A percentile compares a stretch with the other conserved stretches of the same genome.
Evolutionary conservation across 2,113 vertebrate species (phyloP).

Genomic region (Phyllostomus discolor): DNA sequence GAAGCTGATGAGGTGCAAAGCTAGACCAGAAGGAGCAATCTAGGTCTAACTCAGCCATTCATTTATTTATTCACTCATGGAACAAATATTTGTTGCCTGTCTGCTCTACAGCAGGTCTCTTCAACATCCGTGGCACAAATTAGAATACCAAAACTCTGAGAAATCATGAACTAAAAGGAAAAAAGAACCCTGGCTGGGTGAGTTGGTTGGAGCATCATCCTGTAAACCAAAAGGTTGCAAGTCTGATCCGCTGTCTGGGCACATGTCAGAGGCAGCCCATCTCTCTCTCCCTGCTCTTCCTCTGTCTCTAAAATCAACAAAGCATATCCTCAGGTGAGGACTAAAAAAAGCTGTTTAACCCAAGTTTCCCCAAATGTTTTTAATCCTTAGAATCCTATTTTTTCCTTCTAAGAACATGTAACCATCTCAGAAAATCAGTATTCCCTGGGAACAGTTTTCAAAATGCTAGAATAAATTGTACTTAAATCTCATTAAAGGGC

Average conservation of each 20-base stretch:
- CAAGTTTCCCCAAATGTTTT: neutral
- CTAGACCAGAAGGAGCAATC: neutral
- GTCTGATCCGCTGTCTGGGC: too few relatives aligned
- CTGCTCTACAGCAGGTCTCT: neutral
- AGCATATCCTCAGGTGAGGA: too few relatives aligned
- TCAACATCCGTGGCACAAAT: neutral
- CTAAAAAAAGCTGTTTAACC: neutral
- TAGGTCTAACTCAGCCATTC: neutral
- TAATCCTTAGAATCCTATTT: constrained; percentile 1
- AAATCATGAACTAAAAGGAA: neutral
- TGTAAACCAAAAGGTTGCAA: too few relatives aligned
- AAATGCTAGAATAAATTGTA: neutral
- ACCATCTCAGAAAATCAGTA: neutral
- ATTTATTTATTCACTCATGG: neutral
- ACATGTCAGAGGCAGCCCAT: too few relatives aligned
- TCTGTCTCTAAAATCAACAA: too few relatives aligned
- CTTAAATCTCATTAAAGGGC: neutral
- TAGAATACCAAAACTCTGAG: neutral
- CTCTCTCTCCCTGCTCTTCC: too few relatives aligned
- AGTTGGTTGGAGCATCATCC: too few relatives aligned
- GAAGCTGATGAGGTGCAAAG: neutral
- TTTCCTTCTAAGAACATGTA: neutral
- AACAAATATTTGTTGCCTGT: neutral
- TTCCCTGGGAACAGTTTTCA: neutral
- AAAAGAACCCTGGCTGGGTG: neutral